phyloP scores from a whole-genome alignment of 2,113 vertebrate genomes.

The Diadophis punctatus region DNA sequence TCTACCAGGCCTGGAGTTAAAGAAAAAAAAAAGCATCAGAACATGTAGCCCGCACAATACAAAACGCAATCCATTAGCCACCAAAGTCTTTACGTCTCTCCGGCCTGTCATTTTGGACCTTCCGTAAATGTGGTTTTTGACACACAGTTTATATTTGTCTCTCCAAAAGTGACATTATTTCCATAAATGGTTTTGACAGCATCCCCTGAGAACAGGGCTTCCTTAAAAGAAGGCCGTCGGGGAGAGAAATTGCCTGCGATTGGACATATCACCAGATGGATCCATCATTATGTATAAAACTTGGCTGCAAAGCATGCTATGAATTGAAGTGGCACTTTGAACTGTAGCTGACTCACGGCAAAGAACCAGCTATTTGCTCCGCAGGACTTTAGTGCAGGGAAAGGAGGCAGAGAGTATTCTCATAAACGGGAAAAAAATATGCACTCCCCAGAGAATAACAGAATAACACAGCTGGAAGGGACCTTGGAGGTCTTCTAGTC shows the following conservation, averaged over 20 bases:
- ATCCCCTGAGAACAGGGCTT: not conserved
- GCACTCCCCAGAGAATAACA: too few species aligned
- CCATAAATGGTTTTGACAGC: not conserved
- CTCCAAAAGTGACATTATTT: too few species aligned
- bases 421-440: not conserved
- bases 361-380: not conserved
- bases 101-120: not conserved
- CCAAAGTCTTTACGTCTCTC: too few species aligned
- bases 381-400: not conserved
- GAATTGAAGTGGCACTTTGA: conserved; percentile 1
- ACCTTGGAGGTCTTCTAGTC: too few species aligned
- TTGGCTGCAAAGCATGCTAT: not conserved
- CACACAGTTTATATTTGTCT: not conserved
- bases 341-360: not conserved
- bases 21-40: too few species aligned
- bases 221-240: not conserved
- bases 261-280: not conserved
- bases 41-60: too few species aligned
- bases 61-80: not conserved
- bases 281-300: not conserved
- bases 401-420: not conserved
- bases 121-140: not conserved
- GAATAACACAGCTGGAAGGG: too few species aligned
- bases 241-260: not conserved
- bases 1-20: not conserved